Base-by-base conservation (phyloP, 2,113 vertebrate genomes). In the Pseudonaja textilis region DNA sequence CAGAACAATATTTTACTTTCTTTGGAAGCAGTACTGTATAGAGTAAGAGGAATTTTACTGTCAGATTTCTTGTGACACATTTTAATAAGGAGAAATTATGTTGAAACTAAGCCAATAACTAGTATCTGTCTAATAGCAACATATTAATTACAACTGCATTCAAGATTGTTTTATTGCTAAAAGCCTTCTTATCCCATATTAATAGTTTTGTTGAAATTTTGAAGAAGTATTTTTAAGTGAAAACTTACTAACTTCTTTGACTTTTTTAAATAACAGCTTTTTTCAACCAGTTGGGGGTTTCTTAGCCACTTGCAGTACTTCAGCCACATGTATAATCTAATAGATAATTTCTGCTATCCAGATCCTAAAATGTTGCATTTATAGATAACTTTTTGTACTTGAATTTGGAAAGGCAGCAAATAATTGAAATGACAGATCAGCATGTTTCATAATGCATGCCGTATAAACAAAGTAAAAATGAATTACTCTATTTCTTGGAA, bases 401-500 rank as follows among this genome's bases (percentile, higher is more conserved):
- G 39, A 55, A 55, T n/a, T 1, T 50, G 7, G 89, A 69, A 94
- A 89, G 92, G 85, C 25, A 93, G 47, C 52, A 93, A 91, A 34
- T 86, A 90, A 89, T 1, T 93, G 56, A 91, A 88, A 23, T 81
- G 87, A 61, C 69, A 94, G 22, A 4, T 45, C 94, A 94, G 56
- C 52, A 94, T 6, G 57, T 26, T 93, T 95, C 26, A 1, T 57
- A 93, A 59, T 3, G 3, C 22, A 90, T 94, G 61, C 91, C 90
- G 94, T 61, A 93, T 92, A 5, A 95, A 92, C 22, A 90, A 91
- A 89, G 87, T 88, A 92, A 89, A 91, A 92, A 92, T 54, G 34
- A 59, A 20, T 86, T 34, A 91, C 8, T 2, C 0, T 90, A 5
- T 88, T 95, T 55, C 39, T 94, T 25, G 55, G 91, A 18, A 92